Percentiles rank a stretch among this genome's conserved stretches.
Evolutionary conservation across 2,888 invertebrate species (phyloP).

Genomic region (Acronicta aceris): DNA sequence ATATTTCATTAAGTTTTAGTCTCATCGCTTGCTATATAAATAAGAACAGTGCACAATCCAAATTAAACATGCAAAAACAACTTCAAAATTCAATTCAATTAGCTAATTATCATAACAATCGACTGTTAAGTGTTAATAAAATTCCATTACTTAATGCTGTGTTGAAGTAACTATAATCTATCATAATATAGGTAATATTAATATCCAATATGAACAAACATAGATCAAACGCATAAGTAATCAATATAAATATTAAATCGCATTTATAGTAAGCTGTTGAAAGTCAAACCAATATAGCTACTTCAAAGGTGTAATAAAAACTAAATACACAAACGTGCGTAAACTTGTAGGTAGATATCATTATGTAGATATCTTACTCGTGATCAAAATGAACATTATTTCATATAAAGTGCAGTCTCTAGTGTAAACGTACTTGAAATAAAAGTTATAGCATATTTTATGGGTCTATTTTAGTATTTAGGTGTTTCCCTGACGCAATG

Average conservation of each 20-base stretch:
- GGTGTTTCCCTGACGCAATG: constrained; percentile 36
- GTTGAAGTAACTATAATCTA: constrained; percentile 25
- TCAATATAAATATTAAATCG: constrained; percentile 32
- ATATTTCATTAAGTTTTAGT: background rate
- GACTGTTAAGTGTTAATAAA: constrained; percentile 33
- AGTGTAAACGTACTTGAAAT: constrained; percentile 1
- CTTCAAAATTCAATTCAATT: constrained; percentile 23
- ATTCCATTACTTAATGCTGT: constrained; percentile 5
- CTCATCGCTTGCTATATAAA: constrained; percentile 6
- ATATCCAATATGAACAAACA: constrained; percentile 28
- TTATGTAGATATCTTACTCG: constrained; percentile 16
- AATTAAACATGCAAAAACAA: constrained; percentile 44
- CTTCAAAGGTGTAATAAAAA: constrained; percentile 46
- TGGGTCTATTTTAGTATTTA: constrained; percentile 42
- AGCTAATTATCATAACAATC: constrained; percentile 2
- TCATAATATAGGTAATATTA: constrained; percentile 35
- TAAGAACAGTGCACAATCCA: constrained; percentile 25
- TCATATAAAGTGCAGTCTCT: constrained; percentile 4
- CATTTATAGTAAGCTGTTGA: constrained; percentile 43
- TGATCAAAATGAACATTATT: constrained; percentile 4
- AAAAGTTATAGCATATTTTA: constrained; percentile 14
- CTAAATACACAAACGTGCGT: constrained; percentile 41
- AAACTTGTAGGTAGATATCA: constrained; percentile 20
- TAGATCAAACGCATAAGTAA: constrained; percentile 39
- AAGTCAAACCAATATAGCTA: constrained; percentile 46